These are phyloP conservation scores for Seira sanloemensis DNA, from an alignment of 2,888 invertebrate genomes.

Conservation along the genomic window DNA sequence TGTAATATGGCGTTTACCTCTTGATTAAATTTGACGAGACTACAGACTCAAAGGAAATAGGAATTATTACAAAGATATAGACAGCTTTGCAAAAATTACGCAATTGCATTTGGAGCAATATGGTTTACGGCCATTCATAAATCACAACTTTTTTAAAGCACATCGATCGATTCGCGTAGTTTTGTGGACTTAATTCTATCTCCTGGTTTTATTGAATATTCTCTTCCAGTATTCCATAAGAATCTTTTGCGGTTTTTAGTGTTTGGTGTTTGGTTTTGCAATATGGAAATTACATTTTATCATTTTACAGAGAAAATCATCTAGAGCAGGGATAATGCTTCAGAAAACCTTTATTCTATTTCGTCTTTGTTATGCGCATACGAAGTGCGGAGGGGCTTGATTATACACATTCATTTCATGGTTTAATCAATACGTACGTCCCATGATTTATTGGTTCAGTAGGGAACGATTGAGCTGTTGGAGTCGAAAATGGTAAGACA, in stretches of 20 bases:
- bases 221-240: background rate
- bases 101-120: background rate
- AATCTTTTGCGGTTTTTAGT: background rate
- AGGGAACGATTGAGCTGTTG: conserved; percentile 5
- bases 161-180: background rate
- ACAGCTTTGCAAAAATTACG: conserved; percentile 15
- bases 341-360: background rate
- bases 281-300: conserved; percentile 17
- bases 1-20: no score
- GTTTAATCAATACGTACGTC: conserved; percentile 12
- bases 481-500: background rate
- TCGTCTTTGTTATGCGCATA: background rate
- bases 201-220: background rate
- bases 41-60: no score
- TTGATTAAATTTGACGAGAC: no score
- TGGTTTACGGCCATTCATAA: conserved; percentile 10
- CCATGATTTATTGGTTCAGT: conserved; percentile 9
- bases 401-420: conserved; percentile 7
- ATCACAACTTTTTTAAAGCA: background rate
- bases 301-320: background rate
- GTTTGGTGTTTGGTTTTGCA: background rate
- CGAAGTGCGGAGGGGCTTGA: conserved; percentile 11
- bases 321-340: background rate
- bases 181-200: background rate
- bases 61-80: no score